These are phyloP conservation scores for human DNA, from an alignment of 2,113 vertebrate genomes.

Conservation along the genomic window DNA sequence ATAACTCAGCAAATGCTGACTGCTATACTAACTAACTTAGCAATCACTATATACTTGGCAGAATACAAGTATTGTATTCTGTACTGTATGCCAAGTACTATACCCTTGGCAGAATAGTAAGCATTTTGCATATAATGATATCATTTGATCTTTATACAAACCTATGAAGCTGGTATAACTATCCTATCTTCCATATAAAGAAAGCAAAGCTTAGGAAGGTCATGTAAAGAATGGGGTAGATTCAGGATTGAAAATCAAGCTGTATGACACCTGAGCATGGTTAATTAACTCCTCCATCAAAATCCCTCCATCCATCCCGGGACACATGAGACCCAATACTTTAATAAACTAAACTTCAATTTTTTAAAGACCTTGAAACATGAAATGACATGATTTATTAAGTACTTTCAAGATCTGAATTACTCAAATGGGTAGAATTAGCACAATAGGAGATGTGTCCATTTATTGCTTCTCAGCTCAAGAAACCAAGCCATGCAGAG, in stretches of 20 bases:
- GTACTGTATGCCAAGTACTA: neutral
- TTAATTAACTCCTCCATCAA: neutral
- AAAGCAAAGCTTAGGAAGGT: neutral
- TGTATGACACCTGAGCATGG: neutral
- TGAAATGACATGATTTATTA: conserved; percentile 9
- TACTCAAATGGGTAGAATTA: neutral
- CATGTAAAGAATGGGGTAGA: neutral
- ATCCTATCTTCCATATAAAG: neutral
- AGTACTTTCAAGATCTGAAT: neutral
- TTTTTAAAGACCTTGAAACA: neutral
- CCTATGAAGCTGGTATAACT: neutral
- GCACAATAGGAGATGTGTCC: neutral
- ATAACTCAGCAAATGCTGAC: neutral
- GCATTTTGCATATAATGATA: neutral
- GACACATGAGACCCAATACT: neutral
- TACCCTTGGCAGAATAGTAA: neutral
- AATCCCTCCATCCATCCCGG: neutral
- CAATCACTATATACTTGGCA: neutral
- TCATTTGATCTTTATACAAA: neutral
- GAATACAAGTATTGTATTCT: too few species aligned
- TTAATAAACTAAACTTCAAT: conserved; percentile 1
- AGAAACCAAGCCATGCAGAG: neutral
- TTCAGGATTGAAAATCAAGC: neutral
- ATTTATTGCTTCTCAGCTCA: neutral
- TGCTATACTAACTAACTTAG: neutral